These are phyloP conservation scores for Brachionus koreanus DNA, from an alignment of 1,140 invertebrate species.

Conservation along the genomic window DNA sequence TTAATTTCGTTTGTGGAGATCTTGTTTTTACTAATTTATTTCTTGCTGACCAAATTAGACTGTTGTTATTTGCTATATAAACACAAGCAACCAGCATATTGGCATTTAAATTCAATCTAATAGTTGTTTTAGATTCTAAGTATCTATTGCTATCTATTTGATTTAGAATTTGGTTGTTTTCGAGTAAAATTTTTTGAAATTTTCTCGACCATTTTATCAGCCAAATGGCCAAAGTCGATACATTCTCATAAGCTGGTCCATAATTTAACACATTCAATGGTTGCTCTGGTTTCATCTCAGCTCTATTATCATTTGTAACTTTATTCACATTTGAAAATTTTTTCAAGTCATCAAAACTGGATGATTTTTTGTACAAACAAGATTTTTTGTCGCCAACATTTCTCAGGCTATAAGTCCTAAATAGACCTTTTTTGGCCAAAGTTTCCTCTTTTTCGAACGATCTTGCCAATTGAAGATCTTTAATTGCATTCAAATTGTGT, in stretches of 20 bases:
- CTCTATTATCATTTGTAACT: background rate
- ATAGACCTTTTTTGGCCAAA: background rate
- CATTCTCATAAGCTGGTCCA: background rate
- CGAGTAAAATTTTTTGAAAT: conserved; percentile 22
- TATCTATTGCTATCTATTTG: background rate
- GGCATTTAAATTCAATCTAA: conserved; percentile 6
- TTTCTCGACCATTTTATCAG: conserved; percentile 9
- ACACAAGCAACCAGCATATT: conserved; percentile 29
- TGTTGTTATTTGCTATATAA: conserved; percentile 5
- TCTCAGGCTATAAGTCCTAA: background rate
- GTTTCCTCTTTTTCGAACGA: background rate
- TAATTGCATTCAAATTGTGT: background rate
- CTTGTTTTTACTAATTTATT: background rate
- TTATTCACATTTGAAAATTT: background rate
- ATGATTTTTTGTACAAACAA: background rate
- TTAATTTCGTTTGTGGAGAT: background rate
- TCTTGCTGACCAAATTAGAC: background rate
- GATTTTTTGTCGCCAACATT: background rate
- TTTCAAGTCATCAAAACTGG: background rate
- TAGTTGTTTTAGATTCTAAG: background rate
- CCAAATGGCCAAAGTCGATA: conserved; percentile 21
- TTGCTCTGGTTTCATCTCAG: background rate
- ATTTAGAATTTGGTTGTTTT: background rate
- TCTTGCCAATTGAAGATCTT: background rate
- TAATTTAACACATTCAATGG: background rate